Conservation (phyloP, 2,113 vertebrate genomes). For the Clinocottus analis region DNA sequence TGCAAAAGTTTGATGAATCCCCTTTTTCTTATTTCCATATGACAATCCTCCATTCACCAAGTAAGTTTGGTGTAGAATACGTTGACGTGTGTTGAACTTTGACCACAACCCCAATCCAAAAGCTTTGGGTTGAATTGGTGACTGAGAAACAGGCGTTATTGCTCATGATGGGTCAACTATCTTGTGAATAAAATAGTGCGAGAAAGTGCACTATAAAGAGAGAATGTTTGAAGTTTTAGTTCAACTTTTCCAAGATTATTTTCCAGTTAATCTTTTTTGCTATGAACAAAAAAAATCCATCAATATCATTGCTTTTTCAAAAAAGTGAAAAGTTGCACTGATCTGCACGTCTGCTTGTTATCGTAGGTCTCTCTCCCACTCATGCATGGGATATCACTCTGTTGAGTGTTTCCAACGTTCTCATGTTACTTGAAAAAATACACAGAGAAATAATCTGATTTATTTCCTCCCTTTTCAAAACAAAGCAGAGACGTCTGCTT, state of each 20-base stretch:
- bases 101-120: background rate
- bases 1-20: background rate
- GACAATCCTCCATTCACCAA: background rate
- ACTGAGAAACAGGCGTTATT: background rate
- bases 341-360: constrained; percentile 18
- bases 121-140: background rate
- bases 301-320: constrained; percentile 10
- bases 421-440: constrained; percentile 67
- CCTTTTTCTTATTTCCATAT: background rate
- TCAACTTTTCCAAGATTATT: constrained; percentile 6
- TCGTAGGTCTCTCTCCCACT: constrained; percentile 4
- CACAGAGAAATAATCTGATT: constrained; percentile 63
- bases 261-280: background rate
- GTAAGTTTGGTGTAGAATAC: constrained; percentile 7
- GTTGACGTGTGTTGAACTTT: too few relatives aligned
- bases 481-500: constrained; percentile 45
- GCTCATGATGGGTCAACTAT: constrained; percentile 1
- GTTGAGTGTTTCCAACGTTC: constrained; percentile 30
- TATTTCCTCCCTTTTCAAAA: constrained; percentile 61
- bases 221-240: background rate
- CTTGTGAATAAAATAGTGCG: background rate
- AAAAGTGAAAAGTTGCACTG: constrained; percentile 20
- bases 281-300: constrained; percentile 10
- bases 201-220: background rate
- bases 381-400: constrained; percentile 34